Evolutionary conservation across 2,888 invertebrate species (phyloP), one percentile per base, ranked within the genome.

Genomic region (Mythimna pallens): DNA sequence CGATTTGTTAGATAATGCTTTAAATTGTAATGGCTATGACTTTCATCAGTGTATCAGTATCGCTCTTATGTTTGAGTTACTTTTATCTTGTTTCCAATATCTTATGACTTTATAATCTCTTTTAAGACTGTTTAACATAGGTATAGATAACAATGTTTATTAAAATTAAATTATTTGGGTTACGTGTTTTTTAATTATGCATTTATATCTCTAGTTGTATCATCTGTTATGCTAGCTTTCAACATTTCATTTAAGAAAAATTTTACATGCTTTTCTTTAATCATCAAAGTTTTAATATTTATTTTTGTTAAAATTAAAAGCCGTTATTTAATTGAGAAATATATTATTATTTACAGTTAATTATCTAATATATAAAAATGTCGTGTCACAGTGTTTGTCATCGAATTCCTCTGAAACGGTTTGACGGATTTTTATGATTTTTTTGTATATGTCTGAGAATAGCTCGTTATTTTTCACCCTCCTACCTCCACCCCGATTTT

Each of bases 61-160:
- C 8, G 4, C 20, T 47, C 14, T 59, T 54, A 10, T 65, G 55
- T 65, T 61, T 55, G 34, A 34, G 57, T 25, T 57, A 22, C 7
- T 47, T 9, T 47, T 30, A 40, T 61, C 59, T n/a, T 36, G 12
- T 73, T 74, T 58, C 22, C 61, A 59, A 58, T 73, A 70, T 65
- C 50, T 71, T 10, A 34, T 77, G 77, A 83, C 80, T 75, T 82
- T 77, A 55, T 70, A 75, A 74, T 79, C 82, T 76, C 80, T 63
- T 71, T 82, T 50, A 73, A 14, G 55, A 71, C 59, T 65, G 25
- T 69, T 68, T 34, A 68, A 61, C 62, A 57, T 25, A 62, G 7
- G 6, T 50, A 55, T 8, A 50, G 58, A 73, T 67, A 72, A 17
- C 34, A 3, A 40, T 72, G 73, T 74, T 83, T 71, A 73, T 62